Evolutionary conservation across 2,797 vertebrate genomes (phyloP), one percentile per base, ranked within the genome.

Genomic region (Platyrinchus mystaceus): DNA sequence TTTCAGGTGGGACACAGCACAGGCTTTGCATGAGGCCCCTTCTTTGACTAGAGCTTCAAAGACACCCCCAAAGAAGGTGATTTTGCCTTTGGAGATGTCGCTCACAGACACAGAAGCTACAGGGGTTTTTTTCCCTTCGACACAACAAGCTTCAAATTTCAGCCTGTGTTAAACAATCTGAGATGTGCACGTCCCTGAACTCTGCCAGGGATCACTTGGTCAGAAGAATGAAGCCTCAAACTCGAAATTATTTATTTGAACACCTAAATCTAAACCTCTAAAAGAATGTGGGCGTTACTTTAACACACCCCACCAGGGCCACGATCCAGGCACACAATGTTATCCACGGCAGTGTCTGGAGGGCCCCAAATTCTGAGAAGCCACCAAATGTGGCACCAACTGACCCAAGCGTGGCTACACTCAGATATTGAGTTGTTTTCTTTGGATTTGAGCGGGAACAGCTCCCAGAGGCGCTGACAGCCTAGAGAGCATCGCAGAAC

Each of bases 261-360:
- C 8, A 28, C 14, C 24, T 30, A 30, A 52, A 52, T 30, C 50
- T 19, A 19, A 52, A 30, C 50, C 2, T 8, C 2, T 6, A 14
- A 39, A 73, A 46, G 34, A 56, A 41, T 1, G 26, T 5, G n/a
- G 36, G 30, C 9, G 30, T 24, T 44, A 14, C 22, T 34, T 19
- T 9, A 86, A 49, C 41, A 7, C 68, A 21, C 6, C 52, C 39
- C 24, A 6, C 27, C 41, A 5, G 20, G 27, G 1, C 5, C 14
- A 3, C 11, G 53, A 34, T 18, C 9, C 19, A 0, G 0, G 12
- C 37, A 32, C 23, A 12, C 0, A 18, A 0, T 1, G 1, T 4
- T 1, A 4, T 0, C 26, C 70, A 28, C 0, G 0, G n/a, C 66
- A 23, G 53, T 0, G 12, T 1, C 46, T 24, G 44, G 9, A 6